phyloP scores from a whole-genome alignment of 1,140 invertebrate genomes.

The Saxidomus purpurata region DNA sequence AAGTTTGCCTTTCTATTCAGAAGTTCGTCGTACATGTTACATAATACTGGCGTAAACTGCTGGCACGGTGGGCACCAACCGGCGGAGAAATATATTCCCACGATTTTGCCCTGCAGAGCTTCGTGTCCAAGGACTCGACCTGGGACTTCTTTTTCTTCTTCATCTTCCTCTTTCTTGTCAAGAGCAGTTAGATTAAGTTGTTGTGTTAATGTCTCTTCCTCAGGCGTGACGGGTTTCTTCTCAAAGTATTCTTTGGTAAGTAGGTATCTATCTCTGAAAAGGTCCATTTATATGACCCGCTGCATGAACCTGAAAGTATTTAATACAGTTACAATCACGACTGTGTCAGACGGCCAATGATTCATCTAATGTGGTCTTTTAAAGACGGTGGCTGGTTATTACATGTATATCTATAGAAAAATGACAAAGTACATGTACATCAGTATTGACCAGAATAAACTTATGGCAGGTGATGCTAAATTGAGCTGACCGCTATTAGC shows the following conservation, averaged over 20 bases:
- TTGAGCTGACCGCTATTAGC: too few relatives aligned
- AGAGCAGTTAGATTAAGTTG: slow-evolving; percentile 30
- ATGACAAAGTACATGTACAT: too few relatives aligned
- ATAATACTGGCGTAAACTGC: slow-evolving; percentile 86
- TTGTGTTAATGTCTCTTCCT: slow-evolving; percentile 56
- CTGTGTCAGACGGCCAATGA: neutral
- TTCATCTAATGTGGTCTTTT: too few relatives aligned
- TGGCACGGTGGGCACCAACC: slow-evolving; percentile 88
- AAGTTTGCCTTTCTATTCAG: slow-evolving; percentile 88
- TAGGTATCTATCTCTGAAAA: slow-evolving; percentile 48
- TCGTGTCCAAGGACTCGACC: slow-evolving; percentile 10
- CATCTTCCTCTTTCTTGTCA: slow-evolving; percentile 37
- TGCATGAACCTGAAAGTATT: neutral
- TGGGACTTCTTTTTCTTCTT: slow-evolving; percentile 39
- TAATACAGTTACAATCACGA: neutral
- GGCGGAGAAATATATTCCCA: slow-evolving; percentile 87
- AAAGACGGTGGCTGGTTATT: too few relatives aligned
- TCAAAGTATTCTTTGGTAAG: slow-evolving; percentile 58
- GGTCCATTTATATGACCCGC: too few relatives aligned
- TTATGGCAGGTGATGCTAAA: too few relatives aligned
- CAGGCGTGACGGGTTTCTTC: slow-evolving; percentile 36
- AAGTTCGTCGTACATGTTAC: slow-evolving; percentile 88
- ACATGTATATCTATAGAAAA: too few relatives aligned
- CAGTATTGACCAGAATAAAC: too few relatives aligned
- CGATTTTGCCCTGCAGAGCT: slow-evolving; percentile 67